A percentile compares a stretch with the other conserved stretches of the same genome.
phyloP scores from a whole-genome alignment of 23 tunicate genomes.

The Ciona savignyi region DNA sequence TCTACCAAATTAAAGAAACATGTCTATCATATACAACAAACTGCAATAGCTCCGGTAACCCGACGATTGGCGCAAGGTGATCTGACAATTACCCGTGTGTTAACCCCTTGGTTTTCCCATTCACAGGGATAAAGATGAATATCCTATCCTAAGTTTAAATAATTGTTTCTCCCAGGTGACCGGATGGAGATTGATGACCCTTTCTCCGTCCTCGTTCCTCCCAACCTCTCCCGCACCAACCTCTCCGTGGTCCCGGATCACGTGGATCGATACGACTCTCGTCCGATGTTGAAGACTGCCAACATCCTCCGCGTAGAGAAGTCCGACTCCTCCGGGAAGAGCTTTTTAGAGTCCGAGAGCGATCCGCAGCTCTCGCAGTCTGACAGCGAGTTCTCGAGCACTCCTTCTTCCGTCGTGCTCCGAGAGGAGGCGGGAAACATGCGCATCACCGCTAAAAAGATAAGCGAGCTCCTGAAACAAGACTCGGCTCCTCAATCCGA shows the following conservation, averaged over 20 bases:
- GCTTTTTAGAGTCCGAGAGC: not conserved
- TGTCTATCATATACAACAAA: no score
- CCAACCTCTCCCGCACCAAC: not conserved
- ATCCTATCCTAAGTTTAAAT: no score
- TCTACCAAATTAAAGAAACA: no score
- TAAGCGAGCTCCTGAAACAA: not conserved
- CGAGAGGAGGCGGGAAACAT: conserved; percentile 17
- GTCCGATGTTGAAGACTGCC: conserved; percentile 24
- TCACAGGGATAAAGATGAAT: no score
- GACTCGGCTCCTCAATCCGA: not conserved
- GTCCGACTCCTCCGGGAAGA: not conserved
- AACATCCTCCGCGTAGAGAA: conserved; percentile 19
- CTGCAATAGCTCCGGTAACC: no score
- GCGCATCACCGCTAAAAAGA: not conserved
- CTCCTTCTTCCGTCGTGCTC: not conserved
- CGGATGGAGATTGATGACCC: not conserved
- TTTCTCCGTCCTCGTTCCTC: conserved; percentile 8
- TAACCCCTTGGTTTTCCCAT: no score
- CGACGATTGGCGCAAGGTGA: no score
- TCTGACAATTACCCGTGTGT: no score
- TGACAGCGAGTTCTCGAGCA: not conserved
- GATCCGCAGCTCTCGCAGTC: not conserved
- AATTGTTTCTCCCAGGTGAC: not conserved
- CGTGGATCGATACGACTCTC: not conserved
- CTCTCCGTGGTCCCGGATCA: conserved; percentile 9